These are phyloP conservation scores for Luperina nickerlii DNA, from an alignment of 2,888 invertebrate genomes.

Conservation along the genomic window DNA sequence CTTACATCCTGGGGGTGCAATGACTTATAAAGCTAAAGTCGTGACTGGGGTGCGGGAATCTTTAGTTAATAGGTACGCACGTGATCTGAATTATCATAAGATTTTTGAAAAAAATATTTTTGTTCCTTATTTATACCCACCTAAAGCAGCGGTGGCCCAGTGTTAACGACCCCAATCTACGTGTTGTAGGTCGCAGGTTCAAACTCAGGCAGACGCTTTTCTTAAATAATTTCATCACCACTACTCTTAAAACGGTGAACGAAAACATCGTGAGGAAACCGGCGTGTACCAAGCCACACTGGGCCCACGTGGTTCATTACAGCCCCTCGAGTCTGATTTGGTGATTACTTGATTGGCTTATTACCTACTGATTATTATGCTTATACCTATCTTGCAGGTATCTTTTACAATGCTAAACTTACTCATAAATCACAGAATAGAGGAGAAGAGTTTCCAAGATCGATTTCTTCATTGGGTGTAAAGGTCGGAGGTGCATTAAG, in stretches of 20 bases:
- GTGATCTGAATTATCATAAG: slow-evolving; percentile 70
- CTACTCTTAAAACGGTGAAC: neutral
- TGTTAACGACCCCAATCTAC: neutral
- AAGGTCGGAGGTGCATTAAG: neutral
- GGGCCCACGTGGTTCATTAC: neutral
- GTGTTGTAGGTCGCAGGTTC: neutral
- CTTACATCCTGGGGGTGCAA: slow-evolving; percentile 77
- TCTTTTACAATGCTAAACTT: neutral
- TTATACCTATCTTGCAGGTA: neutral
- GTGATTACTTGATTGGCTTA: too few species aligned
- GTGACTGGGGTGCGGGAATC: slow-evolving; percentile 73
- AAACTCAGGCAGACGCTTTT: neutral
- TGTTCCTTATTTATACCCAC: neutral
- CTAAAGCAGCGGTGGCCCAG: neutral
- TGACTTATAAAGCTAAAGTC: slow-evolving; percentile 79
- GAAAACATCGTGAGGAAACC: neutral
- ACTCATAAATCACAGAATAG: too few species aligned
- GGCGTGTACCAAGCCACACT: neutral
- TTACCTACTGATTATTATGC: too few species aligned
- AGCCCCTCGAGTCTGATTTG: neutral
- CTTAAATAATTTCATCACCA: neutral
- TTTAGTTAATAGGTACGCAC: slow-evolving; percentile 72
- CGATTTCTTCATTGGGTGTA: neutral
- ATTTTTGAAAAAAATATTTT: slow-evolving; percentile 36
- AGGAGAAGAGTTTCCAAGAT: neutral